A percentile compares a stretch with the other conserved stretches of the same genome.
Evolutionary conservation across 2,797 vertebrate species (phyloP).

Genomic region (Dryobates pubescens): DNA sequence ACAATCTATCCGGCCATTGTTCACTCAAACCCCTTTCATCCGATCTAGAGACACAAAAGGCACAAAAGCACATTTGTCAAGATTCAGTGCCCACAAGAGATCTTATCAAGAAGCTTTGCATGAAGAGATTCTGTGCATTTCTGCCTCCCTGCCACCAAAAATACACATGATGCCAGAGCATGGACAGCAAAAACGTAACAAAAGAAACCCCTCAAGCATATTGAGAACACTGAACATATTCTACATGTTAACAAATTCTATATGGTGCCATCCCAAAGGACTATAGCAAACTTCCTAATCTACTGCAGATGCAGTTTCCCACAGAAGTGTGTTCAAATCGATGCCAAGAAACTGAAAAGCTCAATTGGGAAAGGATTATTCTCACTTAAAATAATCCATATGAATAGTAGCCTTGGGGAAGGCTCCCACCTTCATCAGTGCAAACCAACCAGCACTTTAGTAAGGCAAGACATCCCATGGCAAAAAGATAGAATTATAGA

Average conservation of each 20-base stretch:
- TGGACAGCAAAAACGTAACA: background rate
- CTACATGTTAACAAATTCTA: background rate
- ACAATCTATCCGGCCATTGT: background rate
- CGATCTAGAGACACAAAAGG: background rate
- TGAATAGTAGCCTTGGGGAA: background rate
- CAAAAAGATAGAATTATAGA: background rate
- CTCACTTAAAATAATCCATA: background rate
- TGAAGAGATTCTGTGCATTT: background rate
- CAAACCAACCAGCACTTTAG: background rate
- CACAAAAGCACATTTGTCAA: background rate
- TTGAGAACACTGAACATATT: background rate
- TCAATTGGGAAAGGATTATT: background rate
- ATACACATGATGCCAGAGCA: background rate
- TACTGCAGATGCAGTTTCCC: background rate
- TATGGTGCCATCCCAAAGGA: background rate
- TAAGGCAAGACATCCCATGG: rapidly evolving
- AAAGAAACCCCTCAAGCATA: background rate
- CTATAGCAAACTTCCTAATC: background rate
- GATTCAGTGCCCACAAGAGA: background rate
- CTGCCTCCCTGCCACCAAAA: background rate
- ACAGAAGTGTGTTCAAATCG: background rate
- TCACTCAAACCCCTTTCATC: background rate
- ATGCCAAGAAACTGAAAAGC: background rate
- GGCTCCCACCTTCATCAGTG: rapidly evolving
- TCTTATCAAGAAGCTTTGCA: background rate